Base-by-base conservation (phyloP, 2,888 invertebrate genomes). In the Leptinotarsa rubiginosa region DNA sequence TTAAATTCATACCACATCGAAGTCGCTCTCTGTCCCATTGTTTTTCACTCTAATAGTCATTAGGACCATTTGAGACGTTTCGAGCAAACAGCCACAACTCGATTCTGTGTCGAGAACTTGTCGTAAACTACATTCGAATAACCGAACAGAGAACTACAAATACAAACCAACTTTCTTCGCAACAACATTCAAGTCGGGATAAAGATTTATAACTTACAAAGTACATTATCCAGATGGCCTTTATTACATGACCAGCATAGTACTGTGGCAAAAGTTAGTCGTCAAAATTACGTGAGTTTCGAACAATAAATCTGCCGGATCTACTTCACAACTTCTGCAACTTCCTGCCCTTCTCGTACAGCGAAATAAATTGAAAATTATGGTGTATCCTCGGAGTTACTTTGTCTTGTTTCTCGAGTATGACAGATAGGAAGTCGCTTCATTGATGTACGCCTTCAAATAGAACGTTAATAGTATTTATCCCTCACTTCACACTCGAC, bases 161-260 rank as follows among this genome's bases (percentile, higher is more conserved):
- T 20, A 56, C 69, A 47, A 69, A 69, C 47, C 69, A 69, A 69
- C 59, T 59, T 47, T 59, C 69, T 59, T 47, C 41, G 54, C 47
- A 59, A 69, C 69, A 56, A 47, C 56, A 69, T 69, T 56, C 69
- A 69, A 56, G 69, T 69, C 56, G 41, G 56, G 70, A 80, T 79
- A 76, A 76, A 78, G 78, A 81, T 80, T 81, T 81, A 81, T 78
- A 62, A 79, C 78, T 80, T 78, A 80, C 69, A 79, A 80, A 81
- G 78, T 80, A 79, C 76, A 81, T 80, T 79, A 80, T 74, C 78
- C 81, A 81, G 80, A 81, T 81, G 81, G 77, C 78, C 78, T 75
- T 80, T 79, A 81, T 81, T 81, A 81, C 79, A 79, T 80, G 79
- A 78, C 81, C 79, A 70, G 74, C 72, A 73, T 75, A 70, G 73